These are phyloP conservation scores for Oriolus oriolus DNA, from an alignment of 2,113 vertebrate genomes.

Conservation along the genomic window DNA sequence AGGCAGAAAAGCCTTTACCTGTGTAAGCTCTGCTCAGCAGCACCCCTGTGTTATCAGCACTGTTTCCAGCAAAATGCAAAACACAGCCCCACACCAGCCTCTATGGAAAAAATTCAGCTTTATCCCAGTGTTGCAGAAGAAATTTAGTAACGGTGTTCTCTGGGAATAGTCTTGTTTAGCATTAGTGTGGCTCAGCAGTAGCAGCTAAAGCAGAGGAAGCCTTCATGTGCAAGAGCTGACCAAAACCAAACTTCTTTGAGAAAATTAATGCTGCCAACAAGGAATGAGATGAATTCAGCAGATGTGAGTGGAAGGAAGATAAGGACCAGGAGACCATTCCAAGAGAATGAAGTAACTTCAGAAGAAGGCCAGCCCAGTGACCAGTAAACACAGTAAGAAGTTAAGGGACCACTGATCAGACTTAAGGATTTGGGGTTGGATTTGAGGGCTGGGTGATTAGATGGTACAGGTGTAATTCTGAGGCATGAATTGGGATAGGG, in stretches of 20 bases:
- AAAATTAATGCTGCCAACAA: not conserved
- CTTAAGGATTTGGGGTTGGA: not conserved
- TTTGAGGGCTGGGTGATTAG: not conserved
- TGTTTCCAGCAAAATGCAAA: not conserved
- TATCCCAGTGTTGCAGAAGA: not conserved
- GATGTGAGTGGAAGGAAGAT: not conserved
- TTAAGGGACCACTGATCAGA: not conserved
- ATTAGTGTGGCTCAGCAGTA: not conserved
- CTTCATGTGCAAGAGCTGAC: not conserved
- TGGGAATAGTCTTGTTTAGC: not conserved
- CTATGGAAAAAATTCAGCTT: not conserved
- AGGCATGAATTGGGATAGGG: not conserved
- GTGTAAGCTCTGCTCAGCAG: not conserved
- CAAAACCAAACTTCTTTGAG: not conserved
- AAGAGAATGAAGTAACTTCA: not conserved
- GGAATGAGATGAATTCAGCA: not conserved
- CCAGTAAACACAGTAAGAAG: not conserved
- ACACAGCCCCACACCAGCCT: not conserved
- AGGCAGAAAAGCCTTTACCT: too few species aligned
- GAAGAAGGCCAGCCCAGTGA: not conserved
- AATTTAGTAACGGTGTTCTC: not conserved
- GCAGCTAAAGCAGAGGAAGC: not conserved
- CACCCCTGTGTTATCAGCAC: not conserved
- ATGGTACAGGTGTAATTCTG: not conserved
- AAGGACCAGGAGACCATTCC: not conserved